Evolutionary conservation across 2,888 invertebrate species (phyloP).

Genomic region (Polylopha cassiicola): DNA sequence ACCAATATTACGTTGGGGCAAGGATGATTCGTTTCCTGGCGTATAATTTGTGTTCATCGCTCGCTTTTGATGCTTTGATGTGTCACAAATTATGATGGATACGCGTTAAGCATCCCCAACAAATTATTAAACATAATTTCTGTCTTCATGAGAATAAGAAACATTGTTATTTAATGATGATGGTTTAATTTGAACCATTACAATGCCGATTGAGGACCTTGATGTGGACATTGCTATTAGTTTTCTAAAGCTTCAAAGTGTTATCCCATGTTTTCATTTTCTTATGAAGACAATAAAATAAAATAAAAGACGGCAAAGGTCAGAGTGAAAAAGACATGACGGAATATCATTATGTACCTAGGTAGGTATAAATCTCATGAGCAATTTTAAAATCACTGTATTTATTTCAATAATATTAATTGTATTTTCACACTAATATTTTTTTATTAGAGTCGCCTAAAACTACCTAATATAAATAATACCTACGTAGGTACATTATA

Average conservation of each 20-base stretch:
- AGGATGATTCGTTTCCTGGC: slow-evolving; percentile 27
- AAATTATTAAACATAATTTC: slow-evolving; percentile 16
- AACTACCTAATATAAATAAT: too few relatives aligned
- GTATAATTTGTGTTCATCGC: slow-evolving; percentile 11
- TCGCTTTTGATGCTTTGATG: slow-evolving; percentile 12
- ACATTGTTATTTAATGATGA: slow-evolving; percentile 13
- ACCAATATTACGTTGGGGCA: slow-evolving; percentile 21
- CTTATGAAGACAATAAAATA: slow-evolving; percentile 18
- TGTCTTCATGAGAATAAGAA: slow-evolving; percentile 20
- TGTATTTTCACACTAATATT: too few relatives aligned
- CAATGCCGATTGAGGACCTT: slow-evolving; percentile 8
- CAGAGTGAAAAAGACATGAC: too few relatives aligned
- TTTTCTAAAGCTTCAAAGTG: slow-evolving; percentile 16
- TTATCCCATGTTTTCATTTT: slow-evolving; percentile 16
- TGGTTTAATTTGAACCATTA: slow-evolving; percentile 12
- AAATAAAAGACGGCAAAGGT: slow-evolving; percentile 1
- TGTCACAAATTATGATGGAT: slow-evolving; percentile 19
- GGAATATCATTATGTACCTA: too few relatives aligned
- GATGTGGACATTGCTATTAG: slow-evolving; percentile 6
- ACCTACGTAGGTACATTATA: too few relatives aligned
- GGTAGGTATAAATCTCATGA: too few relatives aligned
- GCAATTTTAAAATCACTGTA: too few relatives aligned
- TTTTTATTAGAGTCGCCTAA: too few relatives aligned
- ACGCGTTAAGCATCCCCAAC: slow-evolving; percentile 11
- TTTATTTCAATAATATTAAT: too few relatives aligned